A percentile compares a stretch with the other conserved stretches of the same genome.
Conservation (phyloP, 2,797 vertebrate species). For the Catamblyrhynchus diadema region DNA sequence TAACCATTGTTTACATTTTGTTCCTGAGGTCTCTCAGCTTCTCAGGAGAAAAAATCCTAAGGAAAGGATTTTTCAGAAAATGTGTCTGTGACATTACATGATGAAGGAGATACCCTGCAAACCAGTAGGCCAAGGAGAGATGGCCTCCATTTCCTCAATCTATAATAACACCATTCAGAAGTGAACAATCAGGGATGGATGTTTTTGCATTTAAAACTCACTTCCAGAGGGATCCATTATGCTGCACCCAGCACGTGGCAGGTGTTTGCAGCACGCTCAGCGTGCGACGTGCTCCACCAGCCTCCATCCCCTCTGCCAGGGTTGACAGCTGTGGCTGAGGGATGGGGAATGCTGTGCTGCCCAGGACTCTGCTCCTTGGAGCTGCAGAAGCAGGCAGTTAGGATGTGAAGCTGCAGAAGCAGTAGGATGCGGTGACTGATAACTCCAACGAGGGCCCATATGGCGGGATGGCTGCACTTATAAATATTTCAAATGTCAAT, state of each 20-base stretch:
- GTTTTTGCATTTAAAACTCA: neutral
- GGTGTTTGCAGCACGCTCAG: neutral
- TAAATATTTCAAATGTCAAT: slow-evolving; percentile 78
- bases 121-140: neutral
- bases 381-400: neutral
- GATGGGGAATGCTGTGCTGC: neutral
- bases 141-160: neutral
- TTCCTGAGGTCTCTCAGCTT: no score
- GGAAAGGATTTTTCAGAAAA: no score
- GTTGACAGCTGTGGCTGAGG: neutral
- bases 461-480: slow-evolving; percentile 67
- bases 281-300: neutral
- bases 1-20: no score
- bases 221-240: neutral
- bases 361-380: neutral
- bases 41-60: no score
- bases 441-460: slow-evolving; percentile 61
- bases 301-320: neutral
- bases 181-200: neutral
- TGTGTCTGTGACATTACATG: neutral
- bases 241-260: neutral
- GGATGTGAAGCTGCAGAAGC: slow-evolving; percentile 1
- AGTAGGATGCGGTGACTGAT: slow-evolving; percentile 11
- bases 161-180: slow-evolving; percentile 1
- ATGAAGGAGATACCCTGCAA: neutral